Evolutionary conservation across 2,113 vertebrate species (phyloP).

Genomic region (Sclerurus mexicanus): DNA sequence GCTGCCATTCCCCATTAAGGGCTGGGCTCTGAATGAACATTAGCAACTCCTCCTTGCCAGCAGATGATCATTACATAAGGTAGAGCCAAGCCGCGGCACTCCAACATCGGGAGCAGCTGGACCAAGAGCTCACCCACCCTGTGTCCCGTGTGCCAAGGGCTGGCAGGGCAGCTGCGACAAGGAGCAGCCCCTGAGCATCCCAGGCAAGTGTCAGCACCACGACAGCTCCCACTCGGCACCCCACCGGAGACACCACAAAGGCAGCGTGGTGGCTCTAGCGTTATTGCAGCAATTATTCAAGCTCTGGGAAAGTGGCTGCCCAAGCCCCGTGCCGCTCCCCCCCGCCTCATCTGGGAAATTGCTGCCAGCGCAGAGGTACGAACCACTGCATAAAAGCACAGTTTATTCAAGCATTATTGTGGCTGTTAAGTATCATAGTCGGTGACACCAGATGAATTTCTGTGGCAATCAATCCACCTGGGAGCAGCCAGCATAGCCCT

Average conservation of each 20-base stretch:
- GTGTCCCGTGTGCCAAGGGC: rapidly evolving
- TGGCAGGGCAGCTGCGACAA: rapidly evolving
- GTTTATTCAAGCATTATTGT: neutral
- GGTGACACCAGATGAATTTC: constrained; percentile 19
- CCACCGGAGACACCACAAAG: neutral
- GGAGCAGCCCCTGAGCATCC: neutral
- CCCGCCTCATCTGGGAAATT: constrained; percentile 18
- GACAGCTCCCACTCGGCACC: neutral
- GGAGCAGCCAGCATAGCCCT: constrained; percentile 35
- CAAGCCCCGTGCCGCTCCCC: neutral
- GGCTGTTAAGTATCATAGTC: constrained; percentile 1
- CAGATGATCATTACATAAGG: neutral
- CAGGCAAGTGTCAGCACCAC: neutral
- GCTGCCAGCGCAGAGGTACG: neutral
- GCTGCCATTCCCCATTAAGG: neutral
- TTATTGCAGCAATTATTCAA: constrained; percentile 8
- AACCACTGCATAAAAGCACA: neutral
- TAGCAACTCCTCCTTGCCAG: neutral
- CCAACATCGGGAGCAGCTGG: neutral
- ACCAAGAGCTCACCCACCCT: neutral
- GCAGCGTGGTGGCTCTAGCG: neutral
- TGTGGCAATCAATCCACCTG: constrained; percentile 31
- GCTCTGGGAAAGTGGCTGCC: neutral
- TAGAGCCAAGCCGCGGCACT: neutral
- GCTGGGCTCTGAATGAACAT: constrained; percentile 37